Base-by-base conservation (phyloP, 2,113 vertebrate species). In the Raphicerus campestris region DNA sequence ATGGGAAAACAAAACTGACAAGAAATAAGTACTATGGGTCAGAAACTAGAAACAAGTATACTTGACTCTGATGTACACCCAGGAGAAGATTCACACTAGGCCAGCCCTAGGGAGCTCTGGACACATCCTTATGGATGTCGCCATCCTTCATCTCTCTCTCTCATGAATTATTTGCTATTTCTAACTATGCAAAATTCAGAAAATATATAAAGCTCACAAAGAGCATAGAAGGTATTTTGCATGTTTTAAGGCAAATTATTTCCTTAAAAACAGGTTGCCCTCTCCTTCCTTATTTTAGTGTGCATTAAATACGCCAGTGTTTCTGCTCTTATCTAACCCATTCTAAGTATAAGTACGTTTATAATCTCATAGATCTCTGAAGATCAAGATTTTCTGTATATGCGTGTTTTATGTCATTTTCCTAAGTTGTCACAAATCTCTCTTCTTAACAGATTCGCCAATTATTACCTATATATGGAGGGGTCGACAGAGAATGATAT, bases 131-230 rank as follows among this genome's bases (percentile, higher is more conserved):
- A 16, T 2, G 8, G 56, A 11, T 66, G 39, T 24, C 39, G 5
- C 32, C 2, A 24, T 0, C 11, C 5, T 73, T 73, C 19, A 11
- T 20, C 39, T 17, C 28, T 53, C 28, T 53, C 0, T 84, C 10
- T 66, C 19, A 28, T 13, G 7, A 84, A 58, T 14, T 24, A 7
- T 47, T 61, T 55, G 2, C 49, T 32, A 8, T 20, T 42, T 42
- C 24, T 56, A 42, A 53, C 1, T 66, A 22, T 6, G 30, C 2
- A 51, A 49, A 66, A n/a, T 70, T 63, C 55, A 89, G 93, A 58
- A 70, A 45, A 17, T 20, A 35, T 75, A 85, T 93, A 53, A 78
- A 91, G 13, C 49, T 63, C 45, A 82, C 30, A 82, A 58, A 86
- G 26, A 85, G 11, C 42, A 39, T 17, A 42, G 32, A 10, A 55